phyloP scores from a whole-genome alignment of 2,797 vertebrate species.

The Otus scops region DNA sequence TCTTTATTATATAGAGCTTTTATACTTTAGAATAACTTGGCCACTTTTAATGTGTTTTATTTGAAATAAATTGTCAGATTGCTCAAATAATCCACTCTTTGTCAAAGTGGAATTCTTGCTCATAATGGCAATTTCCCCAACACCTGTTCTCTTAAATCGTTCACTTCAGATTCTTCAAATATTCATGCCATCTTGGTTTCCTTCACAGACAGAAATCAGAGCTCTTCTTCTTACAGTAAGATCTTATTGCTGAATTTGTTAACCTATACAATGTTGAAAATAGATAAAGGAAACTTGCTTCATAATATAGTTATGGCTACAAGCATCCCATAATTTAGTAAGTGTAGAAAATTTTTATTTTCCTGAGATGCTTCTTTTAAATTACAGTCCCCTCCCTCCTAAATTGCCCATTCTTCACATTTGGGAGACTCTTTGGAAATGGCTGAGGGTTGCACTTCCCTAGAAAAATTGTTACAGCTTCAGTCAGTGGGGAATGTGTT shows the following conservation, averaged over 20 bases:
- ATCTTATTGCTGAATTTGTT: constrained; percentile 55
- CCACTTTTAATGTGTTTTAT: constrained; percentile 10
- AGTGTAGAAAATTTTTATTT: neutral
- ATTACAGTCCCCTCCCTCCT: neutral
- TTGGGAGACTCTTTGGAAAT: neutral
- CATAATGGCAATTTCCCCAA: constrained; percentile 13
- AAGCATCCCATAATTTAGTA: neutral
- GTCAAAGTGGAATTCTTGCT: constrained; percentile 33
- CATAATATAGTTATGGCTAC: neutral
- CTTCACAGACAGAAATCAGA: constrained; percentile 62
- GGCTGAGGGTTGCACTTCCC: neutral
- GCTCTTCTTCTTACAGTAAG: constrained; percentile 56
- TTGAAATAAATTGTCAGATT: neutral
- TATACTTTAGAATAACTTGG: neutral
- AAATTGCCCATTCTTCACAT: neutral
- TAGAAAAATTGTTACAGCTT: neutral
- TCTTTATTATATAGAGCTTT: neutral
- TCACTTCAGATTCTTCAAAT: constrained; percentile 50
- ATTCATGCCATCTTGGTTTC: constrained; percentile 54
- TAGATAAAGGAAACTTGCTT: neutral
- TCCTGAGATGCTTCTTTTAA: neutral
- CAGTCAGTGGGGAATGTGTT: neutral
- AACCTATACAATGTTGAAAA: constrained; percentile 17
- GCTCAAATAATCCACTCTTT: neutral
- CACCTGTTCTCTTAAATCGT: constrained; percentile 23